Base-by-base conservation (phyloP, 1,140 invertebrate genomes). In the Nasonia longicornis region DNA sequence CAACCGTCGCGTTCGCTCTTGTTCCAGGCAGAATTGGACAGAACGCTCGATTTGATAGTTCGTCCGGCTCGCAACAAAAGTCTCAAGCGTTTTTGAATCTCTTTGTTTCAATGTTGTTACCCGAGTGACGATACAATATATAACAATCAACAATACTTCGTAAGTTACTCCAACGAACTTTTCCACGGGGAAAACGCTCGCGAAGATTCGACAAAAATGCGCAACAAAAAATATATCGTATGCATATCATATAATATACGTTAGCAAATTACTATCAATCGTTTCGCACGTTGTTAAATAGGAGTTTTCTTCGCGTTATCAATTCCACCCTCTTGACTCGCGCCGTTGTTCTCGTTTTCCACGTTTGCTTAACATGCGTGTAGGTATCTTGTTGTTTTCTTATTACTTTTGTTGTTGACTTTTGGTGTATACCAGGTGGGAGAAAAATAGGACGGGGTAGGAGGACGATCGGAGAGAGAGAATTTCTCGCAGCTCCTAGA, bases 61-160 rank as follows among this genome's bases (percentile, higher is more conserved):
- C 29, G 42, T 72, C 64, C 58, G 52, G 69, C 66, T 77, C 42
- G 42, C 67, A 82, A 74, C 48, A 42, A 48, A 78, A 82, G 45
- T 48, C 35, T 72, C 29, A 81, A 81, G 64, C 26, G 26, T 67
- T 67, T 67, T 31, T 64, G 58, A 45, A 58, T 72, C 72, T 81
- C 35, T 64, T 66, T 74, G 48, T 31, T 77, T 72, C 20, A 48
- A n/a, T 67, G 48, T 76, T 72, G 42, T 66, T 82, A 82, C 35
- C 52, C 42, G 20, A 73, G 16, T 76, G 48, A 58, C 52, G 31
- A 26, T 73, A 67, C 64, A 22, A 67, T 72, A 52, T 38, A 58
- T 78, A 78, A 79, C 63, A 82, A 58, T 78, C 45, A 82, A 78
- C 81, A 78, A 82, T 75, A 52, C 64, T 73, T 73, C 45, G 35